Evolutionary conservation across 2,797 vertebrate genomes (phyloP), one percentile per base, ranked within the genome.

Genomic region (Aplochiton taeniatus): DNA sequence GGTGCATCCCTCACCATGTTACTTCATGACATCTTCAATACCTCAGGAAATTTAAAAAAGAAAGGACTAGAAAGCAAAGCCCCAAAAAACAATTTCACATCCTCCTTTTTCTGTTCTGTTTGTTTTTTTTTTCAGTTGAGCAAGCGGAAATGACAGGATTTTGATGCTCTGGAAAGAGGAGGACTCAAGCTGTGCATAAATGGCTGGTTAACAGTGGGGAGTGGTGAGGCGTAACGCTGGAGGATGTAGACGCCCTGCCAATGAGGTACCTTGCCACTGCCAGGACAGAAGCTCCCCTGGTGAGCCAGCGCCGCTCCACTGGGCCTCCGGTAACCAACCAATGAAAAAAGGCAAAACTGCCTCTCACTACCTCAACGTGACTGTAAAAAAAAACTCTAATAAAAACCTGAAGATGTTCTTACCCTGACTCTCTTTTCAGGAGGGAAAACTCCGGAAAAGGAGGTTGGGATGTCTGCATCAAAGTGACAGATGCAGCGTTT

Each of bases 141-240:
- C 13, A 18, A 64, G 31, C 10, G n/a, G 46, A 73, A 73, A 63
- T 60, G n/a, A 67, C 60, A 71, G 62, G 48, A 53, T 72, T 72
- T 69, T 74, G 55, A 73, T 60, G 69, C 70, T 77, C 65, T 74
- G 65, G 55, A 54, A 51, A 67, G 63, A 62, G 59, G 46, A 61
- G 68, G 51, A 59, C 31, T 56, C 72, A 70, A 61, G 66, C 75
- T 77, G 77, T 68, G 73, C 65, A 78, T 73, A 79, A 78, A 73
- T 69, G 73, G 62, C 54, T 69, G 63, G 59, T 71, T 78, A 71
- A 75, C 53, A 73, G 59, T 42, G 16, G 66, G 68, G 67, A 68
- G 42, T 68, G 65, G 18, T 73, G 65, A 76, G 50, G 73, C 76
- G 59, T 61, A 74, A 67, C 68, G 48, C 47, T 10, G 43, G 13